Conservation (phyloP, 2,888 invertebrate genomes). For the Watsonalla cultraria region DNA sequence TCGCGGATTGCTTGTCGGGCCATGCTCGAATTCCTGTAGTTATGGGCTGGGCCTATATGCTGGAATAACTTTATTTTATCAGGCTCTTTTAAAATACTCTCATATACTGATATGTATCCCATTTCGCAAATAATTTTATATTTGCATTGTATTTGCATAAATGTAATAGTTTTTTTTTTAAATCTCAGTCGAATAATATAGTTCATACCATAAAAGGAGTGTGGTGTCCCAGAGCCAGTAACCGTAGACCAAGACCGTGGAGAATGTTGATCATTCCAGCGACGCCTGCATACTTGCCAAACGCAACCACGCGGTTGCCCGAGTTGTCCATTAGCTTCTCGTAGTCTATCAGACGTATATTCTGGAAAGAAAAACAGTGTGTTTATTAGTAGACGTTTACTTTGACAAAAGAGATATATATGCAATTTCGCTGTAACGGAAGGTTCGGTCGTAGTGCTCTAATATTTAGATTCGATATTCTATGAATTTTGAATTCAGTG, state of each 20-base stretch:
- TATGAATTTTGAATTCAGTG: no score
- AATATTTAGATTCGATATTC: no score
- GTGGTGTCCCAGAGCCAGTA: slow-evolving; percentile 97
- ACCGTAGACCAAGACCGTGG: slow-evolving; percentile 95
- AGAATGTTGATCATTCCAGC: slow-evolving; percentile 99
- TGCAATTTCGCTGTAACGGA: no score
- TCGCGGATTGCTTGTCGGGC: slow-evolving; percentile 98
- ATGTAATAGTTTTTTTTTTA: no score
- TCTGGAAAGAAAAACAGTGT: slow-evolving; percentile 65
- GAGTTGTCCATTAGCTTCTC: slow-evolving; percentile 95
- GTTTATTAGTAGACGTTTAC: background rate
- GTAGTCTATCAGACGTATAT: slow-evolving; percentile 97
- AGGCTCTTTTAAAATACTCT: no score
- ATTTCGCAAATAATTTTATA: no score
- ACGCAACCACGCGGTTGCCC: slow-evolving; percentile 96
- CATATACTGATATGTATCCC: no score
- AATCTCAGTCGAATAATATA: no score
- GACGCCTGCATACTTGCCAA: slow-evolving; percentile 99
- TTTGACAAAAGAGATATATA: background rate
- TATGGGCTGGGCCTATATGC: slow-evolving; percentile 99
- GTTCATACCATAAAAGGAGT: slow-evolving; percentile 98
- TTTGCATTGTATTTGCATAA: no score
- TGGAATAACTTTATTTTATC: slow-evolving; percentile 37
- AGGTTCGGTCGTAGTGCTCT: no score
- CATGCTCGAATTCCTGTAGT: slow-evolving; percentile 98